These are phyloP conservation scores for Cochlearius cochlearius DNA, from an alignment of 2,113 vertebrate species.

Conservation along the genomic window DNA sequence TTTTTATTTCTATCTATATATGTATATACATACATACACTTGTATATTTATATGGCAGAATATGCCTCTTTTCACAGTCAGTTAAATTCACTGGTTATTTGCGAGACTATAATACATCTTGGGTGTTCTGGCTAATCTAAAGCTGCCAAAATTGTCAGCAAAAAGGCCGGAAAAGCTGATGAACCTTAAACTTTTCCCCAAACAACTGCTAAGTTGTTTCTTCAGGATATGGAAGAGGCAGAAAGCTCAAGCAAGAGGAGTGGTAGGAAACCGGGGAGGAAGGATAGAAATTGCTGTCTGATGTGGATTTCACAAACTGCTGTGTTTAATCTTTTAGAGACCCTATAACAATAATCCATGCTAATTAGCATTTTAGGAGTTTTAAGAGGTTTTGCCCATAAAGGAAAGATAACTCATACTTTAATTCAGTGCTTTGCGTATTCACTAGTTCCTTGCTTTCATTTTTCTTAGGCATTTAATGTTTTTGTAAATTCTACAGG, in stretches of 20 bases:
- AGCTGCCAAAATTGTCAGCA: slow-evolving; percentile 51
- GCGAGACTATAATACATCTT: slow-evolving; percentile 9
- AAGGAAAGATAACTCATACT: background rate
- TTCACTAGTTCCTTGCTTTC: background rate
- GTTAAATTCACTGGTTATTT: background rate
- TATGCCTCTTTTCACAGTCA: background rate
- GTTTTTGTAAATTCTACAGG: background rate
- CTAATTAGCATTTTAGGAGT: background rate
- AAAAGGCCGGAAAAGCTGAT: slow-evolving; percentile 35
- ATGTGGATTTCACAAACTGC: background rate
- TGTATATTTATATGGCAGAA: background rate
- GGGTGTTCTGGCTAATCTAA: slow-evolving; percentile 40
- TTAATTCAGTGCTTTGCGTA: background rate
- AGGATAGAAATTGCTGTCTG: background rate
- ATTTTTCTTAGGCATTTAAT: background rate
- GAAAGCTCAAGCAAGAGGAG: background rate
- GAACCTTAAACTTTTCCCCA: slow-evolving; percentile 34
- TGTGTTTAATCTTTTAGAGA: background rate
- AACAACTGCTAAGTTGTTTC: slow-evolving; percentile 20
- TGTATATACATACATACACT: background rate
- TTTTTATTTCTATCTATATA: background rate
- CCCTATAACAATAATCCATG: background rate
- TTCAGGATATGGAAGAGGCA: background rate
- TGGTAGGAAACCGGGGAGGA: background rate
- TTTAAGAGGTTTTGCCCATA: background rate